phyloP scores from a whole-genome alignment of 30 jellyfish, hydroid and myxozoan genomes.

The Aurelia aurita complex sp. Pacific region DNA sequence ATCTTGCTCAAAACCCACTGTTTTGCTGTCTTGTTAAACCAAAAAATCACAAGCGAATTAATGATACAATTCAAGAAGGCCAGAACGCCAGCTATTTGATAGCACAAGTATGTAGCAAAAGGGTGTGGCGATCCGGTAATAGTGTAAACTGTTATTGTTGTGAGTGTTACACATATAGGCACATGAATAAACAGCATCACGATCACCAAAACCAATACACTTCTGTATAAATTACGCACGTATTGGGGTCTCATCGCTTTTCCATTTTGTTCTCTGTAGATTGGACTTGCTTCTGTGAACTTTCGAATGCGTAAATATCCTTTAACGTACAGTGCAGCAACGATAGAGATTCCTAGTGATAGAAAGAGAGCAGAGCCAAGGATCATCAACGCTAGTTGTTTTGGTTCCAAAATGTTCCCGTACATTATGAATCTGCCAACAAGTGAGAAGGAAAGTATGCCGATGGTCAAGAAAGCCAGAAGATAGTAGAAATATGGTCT shows the following conservation, averaged over 20 bases:
- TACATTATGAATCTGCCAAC: too few species aligned
- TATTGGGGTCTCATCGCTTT: background rate
- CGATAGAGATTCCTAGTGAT: background rate
- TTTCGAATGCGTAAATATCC: conserved; percentile 10
- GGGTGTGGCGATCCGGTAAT: background rate
- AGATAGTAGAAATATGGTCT: too few species aligned
- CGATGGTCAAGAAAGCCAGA: too few species aligned
- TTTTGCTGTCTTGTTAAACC: background rate
- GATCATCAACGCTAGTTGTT: too few species aligned
- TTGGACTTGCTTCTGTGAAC: conserved; percentile 8
- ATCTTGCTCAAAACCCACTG: background rate
- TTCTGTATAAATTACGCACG: too few species aligned
- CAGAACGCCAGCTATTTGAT: background rate
- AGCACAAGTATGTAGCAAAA: background rate
- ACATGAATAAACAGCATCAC: background rate
- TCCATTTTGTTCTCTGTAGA: background rate
- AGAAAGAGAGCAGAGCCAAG: too few species aligned
- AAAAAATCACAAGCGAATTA: background rate
- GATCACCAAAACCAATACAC: too few species aligned
- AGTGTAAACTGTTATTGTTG: background rate
- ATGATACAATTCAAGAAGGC: background rate
- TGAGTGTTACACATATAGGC: background rate
- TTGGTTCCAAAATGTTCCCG: too few species aligned
- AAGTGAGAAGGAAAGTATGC: too few species aligned
- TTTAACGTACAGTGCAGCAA: background rate